Evolutionary conservation across 2,113 vertebrate species (phyloP).

Genomic region (Lamprotornis superbus): DNA sequence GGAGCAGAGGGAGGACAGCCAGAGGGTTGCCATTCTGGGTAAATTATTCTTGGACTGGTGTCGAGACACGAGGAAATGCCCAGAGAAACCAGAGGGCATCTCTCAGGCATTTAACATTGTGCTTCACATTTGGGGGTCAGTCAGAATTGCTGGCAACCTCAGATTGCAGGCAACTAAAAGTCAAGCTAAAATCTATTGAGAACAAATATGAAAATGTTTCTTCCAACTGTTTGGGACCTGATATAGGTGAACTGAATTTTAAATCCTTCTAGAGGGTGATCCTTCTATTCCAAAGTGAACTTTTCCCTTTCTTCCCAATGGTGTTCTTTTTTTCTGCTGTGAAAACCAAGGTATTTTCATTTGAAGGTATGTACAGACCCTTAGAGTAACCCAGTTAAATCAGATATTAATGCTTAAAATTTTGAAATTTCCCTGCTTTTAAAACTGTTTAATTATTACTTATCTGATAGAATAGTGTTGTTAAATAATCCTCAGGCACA

Average conservation of each 20-base stretch:
- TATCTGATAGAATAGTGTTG: not conserved
- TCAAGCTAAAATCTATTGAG: not conserved
- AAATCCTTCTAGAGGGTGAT: not conserved
- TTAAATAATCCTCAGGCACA: not conserved
- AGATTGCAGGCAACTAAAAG: not conserved
- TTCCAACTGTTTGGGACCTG: not conserved
- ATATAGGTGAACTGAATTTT: not conserved
- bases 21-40: not conserved
- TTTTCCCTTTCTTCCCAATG: not conserved
- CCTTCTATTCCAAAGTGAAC: not conserved
- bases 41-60: not conserved
- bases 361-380: not conserved
- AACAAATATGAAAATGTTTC: not conserved
- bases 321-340: not conserved
- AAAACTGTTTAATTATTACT: not conserved
- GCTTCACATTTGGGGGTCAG: not conserved
- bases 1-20: not conserved
- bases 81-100: not conserved
- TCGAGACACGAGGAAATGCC: fast-evolving
- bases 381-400: not conserved
- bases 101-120: not conserved
- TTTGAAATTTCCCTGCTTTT: not conserved
- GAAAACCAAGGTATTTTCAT: not conserved
- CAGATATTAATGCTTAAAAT: not conserved
- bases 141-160: not conserved